Conservation (phyloP, 92 coral and sea anemone species). For the Zoanthus sociatus region DNA sequence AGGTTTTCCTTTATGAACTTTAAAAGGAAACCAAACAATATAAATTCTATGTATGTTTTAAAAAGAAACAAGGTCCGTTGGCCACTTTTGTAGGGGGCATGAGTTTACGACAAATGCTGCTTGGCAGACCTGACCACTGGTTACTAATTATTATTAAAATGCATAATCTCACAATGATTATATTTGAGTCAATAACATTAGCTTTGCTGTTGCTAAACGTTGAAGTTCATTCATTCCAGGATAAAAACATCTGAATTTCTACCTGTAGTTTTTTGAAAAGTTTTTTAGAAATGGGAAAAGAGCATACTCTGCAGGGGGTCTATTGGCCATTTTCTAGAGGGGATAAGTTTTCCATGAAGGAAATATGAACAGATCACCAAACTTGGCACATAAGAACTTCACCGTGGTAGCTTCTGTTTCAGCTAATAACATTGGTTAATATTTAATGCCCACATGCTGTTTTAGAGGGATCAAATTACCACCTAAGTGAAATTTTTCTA, state of each 20-base stretch:
- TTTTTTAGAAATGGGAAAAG: background rate
- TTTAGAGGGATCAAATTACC: background rate
- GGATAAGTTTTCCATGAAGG: background rate
- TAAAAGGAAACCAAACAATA: background rate
- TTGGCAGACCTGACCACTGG: background rate
- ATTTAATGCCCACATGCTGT: too few relatives aligned
- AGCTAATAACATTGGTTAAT: background rate
- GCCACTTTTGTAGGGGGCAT: background rate
- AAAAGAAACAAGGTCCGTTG: background rate
- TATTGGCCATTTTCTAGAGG: background rate
- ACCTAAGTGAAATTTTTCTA: background rate
- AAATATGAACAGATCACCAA: background rate
- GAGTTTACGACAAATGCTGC: background rate
- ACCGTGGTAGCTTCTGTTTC: background rate
- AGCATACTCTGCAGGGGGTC: too few relatives aligned
- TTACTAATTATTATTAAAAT: background rate
- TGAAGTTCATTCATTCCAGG: background rate
- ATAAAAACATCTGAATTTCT: slow-evolving; percentile 1
- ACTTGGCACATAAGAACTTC: slow-evolving; percentile 16
- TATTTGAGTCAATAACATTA: background rate
- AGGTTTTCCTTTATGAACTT: background rate
- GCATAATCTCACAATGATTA: background rate
- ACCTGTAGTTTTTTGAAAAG: slow-evolving; percentile 6
- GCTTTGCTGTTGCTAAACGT: background rate
- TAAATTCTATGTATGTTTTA: background rate